Conservation (phyloP, 2,113 vertebrate genomes). For the Philantomba maxwellii region DNA sequence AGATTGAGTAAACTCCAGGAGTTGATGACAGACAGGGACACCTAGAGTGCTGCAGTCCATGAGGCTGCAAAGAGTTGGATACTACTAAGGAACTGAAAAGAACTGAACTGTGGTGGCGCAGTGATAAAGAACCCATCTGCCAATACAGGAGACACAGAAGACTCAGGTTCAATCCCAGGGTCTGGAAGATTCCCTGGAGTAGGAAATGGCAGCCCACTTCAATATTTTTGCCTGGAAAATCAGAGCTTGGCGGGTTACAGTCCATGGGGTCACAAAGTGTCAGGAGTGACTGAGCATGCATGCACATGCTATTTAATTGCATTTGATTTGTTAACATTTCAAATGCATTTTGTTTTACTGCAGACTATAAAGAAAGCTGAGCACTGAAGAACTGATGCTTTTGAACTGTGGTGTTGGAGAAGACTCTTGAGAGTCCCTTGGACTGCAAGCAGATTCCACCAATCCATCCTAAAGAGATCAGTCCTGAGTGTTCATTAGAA, state of each 20-base stretch:
- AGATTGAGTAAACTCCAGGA: background rate
- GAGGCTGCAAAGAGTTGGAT: background rate
- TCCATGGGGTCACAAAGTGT: background rate
- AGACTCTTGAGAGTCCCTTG: background rate
- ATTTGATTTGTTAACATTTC: slow-evolving; percentile 30
- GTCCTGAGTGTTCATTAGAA: background rate
- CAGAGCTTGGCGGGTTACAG: background rate
- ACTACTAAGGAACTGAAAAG: background rate
- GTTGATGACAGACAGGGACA: background rate
- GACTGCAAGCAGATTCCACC: background rate
- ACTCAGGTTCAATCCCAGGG: background rate
- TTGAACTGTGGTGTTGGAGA: background rate
- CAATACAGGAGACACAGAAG: background rate
- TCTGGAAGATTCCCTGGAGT: background rate
- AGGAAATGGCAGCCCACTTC: background rate
- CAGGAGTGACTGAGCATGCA: background rate
- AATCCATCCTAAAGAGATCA: background rate
- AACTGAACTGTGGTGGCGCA: background rate
- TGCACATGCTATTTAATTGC: background rate
- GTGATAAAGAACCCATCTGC: background rate
- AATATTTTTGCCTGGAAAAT: background rate
- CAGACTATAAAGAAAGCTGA: background rate
- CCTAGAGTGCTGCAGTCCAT: fast-evolving
- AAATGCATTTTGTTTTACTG: slow-evolving; percentile 7
- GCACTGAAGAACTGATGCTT: background rate